These are phyloP conservation scores for Xestoiulus laeticollis DNA, from an alignment of 2,888 invertebrate species.

Conservation along the genomic window DNA sequence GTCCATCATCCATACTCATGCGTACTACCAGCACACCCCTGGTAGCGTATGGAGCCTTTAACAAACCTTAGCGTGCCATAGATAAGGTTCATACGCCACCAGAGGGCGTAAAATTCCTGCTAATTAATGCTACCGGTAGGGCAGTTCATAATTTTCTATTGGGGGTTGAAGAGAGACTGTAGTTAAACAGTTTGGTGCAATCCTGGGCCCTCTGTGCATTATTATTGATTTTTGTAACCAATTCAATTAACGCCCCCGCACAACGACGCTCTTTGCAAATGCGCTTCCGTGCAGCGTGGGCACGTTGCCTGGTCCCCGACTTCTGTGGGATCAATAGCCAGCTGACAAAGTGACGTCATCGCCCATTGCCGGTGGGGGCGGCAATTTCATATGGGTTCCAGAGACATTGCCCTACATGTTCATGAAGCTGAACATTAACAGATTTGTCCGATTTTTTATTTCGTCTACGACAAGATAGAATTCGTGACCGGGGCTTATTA, in stretches of 20 bases:
- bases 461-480: no score
- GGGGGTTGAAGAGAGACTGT: neutral
- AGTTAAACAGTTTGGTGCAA: neutral
- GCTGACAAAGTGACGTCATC: neutral
- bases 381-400: neutral
- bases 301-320: neutral
- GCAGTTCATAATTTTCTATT: neutral
- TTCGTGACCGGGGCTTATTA: no score
- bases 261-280: neutral
- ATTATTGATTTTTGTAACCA: constrained; percentile 7
- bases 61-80: no score
- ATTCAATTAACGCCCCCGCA: neutral
- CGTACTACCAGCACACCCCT: no score
- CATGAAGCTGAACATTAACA: no score
- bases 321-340: neutral
- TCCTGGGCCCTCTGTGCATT: neutral
- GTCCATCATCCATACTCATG: no score
- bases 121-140: no score
- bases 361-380: neutral
- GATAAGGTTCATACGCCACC: no score
- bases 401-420: no score
- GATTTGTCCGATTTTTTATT: no score
- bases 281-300: neutral
- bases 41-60: no score
- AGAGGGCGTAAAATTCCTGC: no score